These are phyloP conservation scores for Pedetes capensis DNA, from an alignment of 2,113 vertebrate genomes.

Conservation along the genomic window DNA sequence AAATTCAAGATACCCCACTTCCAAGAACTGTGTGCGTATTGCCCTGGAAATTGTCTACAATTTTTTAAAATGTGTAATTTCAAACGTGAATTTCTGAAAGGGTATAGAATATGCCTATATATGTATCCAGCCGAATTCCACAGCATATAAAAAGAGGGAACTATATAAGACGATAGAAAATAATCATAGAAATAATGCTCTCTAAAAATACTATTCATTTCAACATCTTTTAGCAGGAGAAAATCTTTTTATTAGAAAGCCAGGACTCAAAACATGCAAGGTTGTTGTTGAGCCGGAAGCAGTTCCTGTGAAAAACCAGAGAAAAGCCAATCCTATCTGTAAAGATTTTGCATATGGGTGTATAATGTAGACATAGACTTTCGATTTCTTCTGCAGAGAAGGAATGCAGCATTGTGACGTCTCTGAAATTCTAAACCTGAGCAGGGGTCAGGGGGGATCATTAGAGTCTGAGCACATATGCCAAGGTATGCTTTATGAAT, in stretches of 20 bases:
- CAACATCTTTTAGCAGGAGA: background rate
- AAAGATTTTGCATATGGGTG: constrained; percentile 17
- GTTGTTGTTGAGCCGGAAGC: background rate
- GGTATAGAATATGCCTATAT: background rate
- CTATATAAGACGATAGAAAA: constrained; percentile 7
- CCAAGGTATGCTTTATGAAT: constrained; percentile 62
- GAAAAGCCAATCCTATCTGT: background rate
- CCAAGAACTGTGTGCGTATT: background rate
- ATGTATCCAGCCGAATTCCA: background rate
- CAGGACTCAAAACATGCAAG: background rate
- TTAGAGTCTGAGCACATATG: constrained; percentile 46
- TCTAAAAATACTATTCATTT: background rate
- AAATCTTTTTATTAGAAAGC: constrained; percentile 19
- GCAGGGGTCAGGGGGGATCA: background rate
- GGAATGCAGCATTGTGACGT: constrained; percentile 59
- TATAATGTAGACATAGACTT: constrained; percentile 10
- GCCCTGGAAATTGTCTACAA: background rate
- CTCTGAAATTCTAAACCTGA: constrained; percentile 70
- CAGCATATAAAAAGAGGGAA: background rate
- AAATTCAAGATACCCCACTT: background rate
- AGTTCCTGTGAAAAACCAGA: background rate
- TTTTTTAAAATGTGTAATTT: constrained; percentile 11
- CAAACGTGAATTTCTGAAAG: background rate
- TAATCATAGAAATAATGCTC: background rate
- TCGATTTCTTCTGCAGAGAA: constrained; percentile 50